Evolutionary conservation across 1,140 invertebrate genomes (phyloP).

Genomic region (Aphelinus certus): DNA sequence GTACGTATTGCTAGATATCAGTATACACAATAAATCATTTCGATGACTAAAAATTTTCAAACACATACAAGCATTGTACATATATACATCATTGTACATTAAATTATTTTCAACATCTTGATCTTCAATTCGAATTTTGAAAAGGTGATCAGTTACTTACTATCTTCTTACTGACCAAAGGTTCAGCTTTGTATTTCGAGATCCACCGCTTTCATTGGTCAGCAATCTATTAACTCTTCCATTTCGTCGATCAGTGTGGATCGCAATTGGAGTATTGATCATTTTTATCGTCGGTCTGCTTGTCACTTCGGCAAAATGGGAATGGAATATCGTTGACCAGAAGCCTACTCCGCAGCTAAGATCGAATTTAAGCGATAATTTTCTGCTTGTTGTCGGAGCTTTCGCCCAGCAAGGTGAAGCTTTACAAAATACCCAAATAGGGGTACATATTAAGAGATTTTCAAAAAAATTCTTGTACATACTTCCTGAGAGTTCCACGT

Average conservation of each 20-base stretch:
- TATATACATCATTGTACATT: too few species aligned
- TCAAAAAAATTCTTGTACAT: too few species aligned
- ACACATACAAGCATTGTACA: too few species aligned
- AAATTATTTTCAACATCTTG: too few species aligned
- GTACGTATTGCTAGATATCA: slow-evolving; percentile 34
- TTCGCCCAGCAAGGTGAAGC: slow-evolving; percentile 53
- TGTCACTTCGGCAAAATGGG: slow-evolving; percentile 17
- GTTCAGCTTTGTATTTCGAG: slow-evolving; percentile 72
- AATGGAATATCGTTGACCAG: slow-evolving; percentile 41
- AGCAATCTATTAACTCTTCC: slow-evolving; percentile 73
- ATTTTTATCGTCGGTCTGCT: slow-evolving; percentile 5
- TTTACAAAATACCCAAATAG: too few species aligned
- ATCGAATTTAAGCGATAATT: slow-evolving; percentile 50
- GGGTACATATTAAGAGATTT: too few species aligned
- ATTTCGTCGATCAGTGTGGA: slow-evolving; percentile 71
- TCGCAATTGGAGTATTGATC: slow-evolving; percentile 52
- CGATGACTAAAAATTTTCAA: background rate
- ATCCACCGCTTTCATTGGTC: slow-evolving; percentile 73
- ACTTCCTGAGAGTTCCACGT: too few species aligned
- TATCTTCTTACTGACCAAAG: slow-evolving; percentile 42
- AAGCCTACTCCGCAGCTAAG: slow-evolving; percentile 58
- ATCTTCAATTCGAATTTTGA: too few species aligned
- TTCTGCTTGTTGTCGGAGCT: slow-evolving; percentile 52
- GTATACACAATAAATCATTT: background rate
- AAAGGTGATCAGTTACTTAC: background rate